These are phyloP conservation scores for Magallana angulata DNA, from an alignment of 1,140 invertebrate genomes.

Conservation along the genomic window DNA sequence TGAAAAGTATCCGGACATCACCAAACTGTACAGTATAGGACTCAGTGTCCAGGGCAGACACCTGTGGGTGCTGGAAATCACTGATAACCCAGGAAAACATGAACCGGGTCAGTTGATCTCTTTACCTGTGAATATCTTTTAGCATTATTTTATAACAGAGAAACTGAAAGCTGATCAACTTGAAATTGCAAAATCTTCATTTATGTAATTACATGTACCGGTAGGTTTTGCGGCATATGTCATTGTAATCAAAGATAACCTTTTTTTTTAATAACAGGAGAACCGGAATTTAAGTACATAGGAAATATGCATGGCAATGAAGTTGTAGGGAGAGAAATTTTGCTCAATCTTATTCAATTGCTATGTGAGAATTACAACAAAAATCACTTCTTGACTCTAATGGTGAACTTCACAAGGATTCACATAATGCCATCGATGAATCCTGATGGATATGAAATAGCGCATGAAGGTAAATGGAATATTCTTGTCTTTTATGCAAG, in stretches of 20 bases:
- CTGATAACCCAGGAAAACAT: constrained; percentile 89
- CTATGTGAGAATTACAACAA: constrained; percentile 88
- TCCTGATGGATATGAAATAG: constrained; percentile 92
- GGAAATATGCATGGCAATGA: constrained; percentile 97
- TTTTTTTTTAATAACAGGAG: constrained; percentile 62
- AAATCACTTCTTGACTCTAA: constrained; percentile 84
- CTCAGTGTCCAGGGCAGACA: constrained; percentile 85
- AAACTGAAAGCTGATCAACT: no score
- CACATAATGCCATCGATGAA: constrained; percentile 93
- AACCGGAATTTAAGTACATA: constrained; percentile 87
- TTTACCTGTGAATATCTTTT: constrained; percentile 79
- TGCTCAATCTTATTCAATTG: constrained; percentile 82
- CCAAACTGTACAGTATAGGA: constrained; percentile 74
- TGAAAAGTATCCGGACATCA: constrained; percentile 86
- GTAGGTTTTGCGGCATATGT: background rate
- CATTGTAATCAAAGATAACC: background rate
- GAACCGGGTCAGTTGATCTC: constrained; percentile 87
- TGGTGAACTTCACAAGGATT: constrained; percentile 90
- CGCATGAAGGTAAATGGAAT: constrained; percentile 83
- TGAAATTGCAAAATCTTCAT: no score
- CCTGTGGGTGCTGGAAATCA: constrained; percentile 96
- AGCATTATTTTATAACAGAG: background rate
- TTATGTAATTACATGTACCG: background rate
- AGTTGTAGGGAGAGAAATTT: constrained; percentile 90
- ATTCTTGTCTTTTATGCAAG: no score